These are phyloP conservation scores for Pocillopora meandrina DNA, from an alignment of 92 coral and sea anemone genomes.

Conservation along the genomic window DNA sequence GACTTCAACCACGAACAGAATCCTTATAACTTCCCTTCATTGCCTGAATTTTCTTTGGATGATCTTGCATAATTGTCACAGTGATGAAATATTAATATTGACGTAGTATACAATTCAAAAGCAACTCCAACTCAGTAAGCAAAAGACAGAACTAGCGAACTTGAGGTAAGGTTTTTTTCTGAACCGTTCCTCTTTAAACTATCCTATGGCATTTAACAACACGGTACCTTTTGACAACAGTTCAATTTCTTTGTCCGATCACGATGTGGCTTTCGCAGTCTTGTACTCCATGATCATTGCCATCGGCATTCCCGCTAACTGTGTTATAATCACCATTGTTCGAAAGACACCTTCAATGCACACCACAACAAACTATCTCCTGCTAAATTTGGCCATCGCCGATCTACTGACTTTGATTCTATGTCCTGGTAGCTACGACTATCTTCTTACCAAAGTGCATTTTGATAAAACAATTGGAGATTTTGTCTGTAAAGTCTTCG, in stretches of 20 bases:
- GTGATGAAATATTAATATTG: too few species aligned
- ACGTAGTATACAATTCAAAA: too few species aligned
- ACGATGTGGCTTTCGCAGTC: constrained; percentile 23
- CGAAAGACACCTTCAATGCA: constrained; percentile 45
- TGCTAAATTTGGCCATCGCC: constrained; percentile 26
- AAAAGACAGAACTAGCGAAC: too few species aligned
- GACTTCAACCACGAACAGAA: too few species aligned
- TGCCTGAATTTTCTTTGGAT: too few species aligned
- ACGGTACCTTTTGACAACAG: background rate
- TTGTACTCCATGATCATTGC: constrained; percentile 26
- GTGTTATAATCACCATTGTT: constrained; percentile 23
- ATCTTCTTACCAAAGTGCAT: constrained; percentile 3
- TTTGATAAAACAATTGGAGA: constrained; percentile 21
- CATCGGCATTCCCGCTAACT: constrained; percentile 30
- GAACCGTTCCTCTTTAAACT: background rate
- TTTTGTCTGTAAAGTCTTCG: constrained; percentile 38
- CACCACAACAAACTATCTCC: constrained; percentile 38
- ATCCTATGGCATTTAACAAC: constrained; percentile 13
- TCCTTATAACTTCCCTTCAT: too few species aligned
- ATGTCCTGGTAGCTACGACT: constrained; percentile 37
- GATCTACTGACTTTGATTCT: constrained; percentile 22
- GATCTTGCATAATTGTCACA: too few species aligned
- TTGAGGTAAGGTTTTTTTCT: too few species aligned
- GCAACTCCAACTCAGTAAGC: too few species aligned
- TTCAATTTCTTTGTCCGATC: background rate